Evolutionary conservation across 1,140 invertebrate genomes (phyloP).

Genomic region (Lepidotrigona ventralis): DNA sequence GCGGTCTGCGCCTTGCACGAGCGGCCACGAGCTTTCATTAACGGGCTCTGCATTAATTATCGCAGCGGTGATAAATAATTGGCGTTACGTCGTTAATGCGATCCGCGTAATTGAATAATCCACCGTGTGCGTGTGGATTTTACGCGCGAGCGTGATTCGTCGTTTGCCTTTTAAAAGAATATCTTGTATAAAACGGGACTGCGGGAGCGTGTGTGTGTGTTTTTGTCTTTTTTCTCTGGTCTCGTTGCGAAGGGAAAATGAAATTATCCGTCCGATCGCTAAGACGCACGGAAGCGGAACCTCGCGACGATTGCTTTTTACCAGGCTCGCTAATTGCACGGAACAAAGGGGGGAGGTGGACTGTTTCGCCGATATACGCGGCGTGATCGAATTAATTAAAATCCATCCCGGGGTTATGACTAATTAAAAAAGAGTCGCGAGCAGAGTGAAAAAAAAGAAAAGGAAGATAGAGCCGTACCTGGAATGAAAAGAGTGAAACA

Average conservation of each 20-base stretch:
- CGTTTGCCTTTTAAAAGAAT: no score
- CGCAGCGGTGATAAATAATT: slow-evolving; percentile 11
- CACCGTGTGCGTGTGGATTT: background rate
- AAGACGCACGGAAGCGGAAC: slow-evolving; percentile 28
- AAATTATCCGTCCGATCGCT: slow-evolving; percentile 12
- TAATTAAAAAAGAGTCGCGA: slow-evolving; percentile 25
- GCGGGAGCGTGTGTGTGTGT: no score
- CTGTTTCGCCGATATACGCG: slow-evolving; percentile 5
- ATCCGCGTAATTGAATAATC: slow-evolving; percentile 24
- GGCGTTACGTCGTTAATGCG: slow-evolving; percentile 13
- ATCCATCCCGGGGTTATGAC: background rate
- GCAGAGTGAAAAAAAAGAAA: background rate
- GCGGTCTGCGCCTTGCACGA: background rate
- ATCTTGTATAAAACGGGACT: no score
- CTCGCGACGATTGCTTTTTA: slow-evolving; percentile 20
- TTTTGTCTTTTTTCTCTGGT: background rate
- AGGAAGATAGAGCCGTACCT: background rate
- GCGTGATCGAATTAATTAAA: slow-evolving; percentile 24
- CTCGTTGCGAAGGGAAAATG: background rate
- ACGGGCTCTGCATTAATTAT: slow-evolving; percentile 7
- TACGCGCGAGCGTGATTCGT: background rate
- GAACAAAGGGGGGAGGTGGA: background rate
- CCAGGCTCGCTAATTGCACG: slow-evolving; percentile 9
- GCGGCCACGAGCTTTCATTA: background rate
- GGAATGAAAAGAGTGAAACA: background rate